These are phyloP conservation scores for Parambassis ranga DNA, from an alignment of 2,797 vertebrate genomes.

Conservation along the genomic window DNA sequence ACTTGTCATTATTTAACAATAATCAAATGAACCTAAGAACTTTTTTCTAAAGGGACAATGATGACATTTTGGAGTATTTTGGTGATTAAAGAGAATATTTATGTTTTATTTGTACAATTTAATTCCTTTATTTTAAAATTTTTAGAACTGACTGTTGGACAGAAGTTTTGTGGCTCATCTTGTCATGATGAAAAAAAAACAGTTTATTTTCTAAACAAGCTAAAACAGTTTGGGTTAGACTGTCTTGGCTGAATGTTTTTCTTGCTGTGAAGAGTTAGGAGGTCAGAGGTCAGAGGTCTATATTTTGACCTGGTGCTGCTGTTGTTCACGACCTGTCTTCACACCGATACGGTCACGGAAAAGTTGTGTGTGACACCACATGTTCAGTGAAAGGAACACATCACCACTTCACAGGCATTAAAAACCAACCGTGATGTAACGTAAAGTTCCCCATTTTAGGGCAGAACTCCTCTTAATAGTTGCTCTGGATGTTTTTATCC, in stretches of 20 bases:
- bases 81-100: no score
- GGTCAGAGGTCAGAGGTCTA: conserved; percentile 9
- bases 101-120: neutral
- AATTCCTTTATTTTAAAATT: neutral
- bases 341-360: neutral
- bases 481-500: conserved; percentile 35
- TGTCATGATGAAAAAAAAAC: neutral
- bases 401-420: no score
- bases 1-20: conserved; percentile 31
- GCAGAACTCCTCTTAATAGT: neutral
- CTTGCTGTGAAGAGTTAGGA: neutral
- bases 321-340: conserved; percentile 10
- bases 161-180: conserved; percentile 6
- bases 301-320: conserved; percentile 10
- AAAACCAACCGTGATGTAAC: no score
- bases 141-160: neutral
- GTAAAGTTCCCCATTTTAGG: conserved; percentile 17
- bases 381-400: conserved; percentile 11
- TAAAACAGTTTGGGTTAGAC: neutral
- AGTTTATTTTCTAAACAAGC: neutral
- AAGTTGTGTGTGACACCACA: neutral
- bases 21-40: conserved; percentile 19
- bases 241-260: conserved; percentile 8
- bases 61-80: no score
- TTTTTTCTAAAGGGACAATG: conserved; percentile 26